Percentiles rank a stretch among this genome's conserved stretches.
These are phyloP conservation scores for Molanna angustata DNA, from an alignment of 2,888 invertebrate genomes.

Conservation along the genomic window DNA sequence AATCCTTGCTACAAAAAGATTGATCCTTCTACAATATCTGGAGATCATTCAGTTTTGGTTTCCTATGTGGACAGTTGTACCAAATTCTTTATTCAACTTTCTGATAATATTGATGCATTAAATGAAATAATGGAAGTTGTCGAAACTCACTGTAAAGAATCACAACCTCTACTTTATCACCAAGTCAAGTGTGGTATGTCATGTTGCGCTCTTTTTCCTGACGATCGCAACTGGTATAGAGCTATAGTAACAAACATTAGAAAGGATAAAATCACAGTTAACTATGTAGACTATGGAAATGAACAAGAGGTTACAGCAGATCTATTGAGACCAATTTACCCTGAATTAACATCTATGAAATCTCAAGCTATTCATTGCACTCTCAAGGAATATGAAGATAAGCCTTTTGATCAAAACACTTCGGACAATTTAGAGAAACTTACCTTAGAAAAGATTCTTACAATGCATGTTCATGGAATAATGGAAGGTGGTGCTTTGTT, in stretches of 20 bases:
- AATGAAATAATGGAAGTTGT: conserved; percentile 67
- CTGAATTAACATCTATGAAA: conserved; percentile 61
- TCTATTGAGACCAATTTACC: conserved; percentile 62
- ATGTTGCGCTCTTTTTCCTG: conserved; percentile 77
- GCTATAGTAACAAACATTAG: conserved; percentile 69
- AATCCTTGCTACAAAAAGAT: conserved; percentile 30
- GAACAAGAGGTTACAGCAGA: conserved; percentile 69
- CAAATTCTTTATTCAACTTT: conserved; percentile 72
- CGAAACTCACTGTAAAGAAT: conserved; percentile 57
- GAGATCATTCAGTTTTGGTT: conserved; percentile 53
- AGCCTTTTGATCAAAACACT: conserved; percentile 54
- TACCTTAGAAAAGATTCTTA: conserved; percentile 64
- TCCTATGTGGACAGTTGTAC: conserved; percentile 68
- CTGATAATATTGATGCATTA: conserved; percentile 58
- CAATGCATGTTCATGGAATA: conserved; percentile 35
- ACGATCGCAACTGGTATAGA: conserved; percentile 87
- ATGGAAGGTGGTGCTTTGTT: conserved; percentile 51
- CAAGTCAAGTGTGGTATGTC: conserved; percentile 60
- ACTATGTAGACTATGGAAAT: conserved; percentile 95
- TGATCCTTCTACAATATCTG: conserved; percentile 13
- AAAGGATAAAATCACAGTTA: conserved; percentile 61
- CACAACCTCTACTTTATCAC: conserved; percentile 43
- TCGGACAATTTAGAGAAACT: conserved; percentile 65
- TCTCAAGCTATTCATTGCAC: conserved; percentile 78
- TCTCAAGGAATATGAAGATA: conserved; percentile 61